Evolutionary conservation across 2,888 invertebrate species (phyloP), one percentile per base, ranked within the genome.

Genomic region (Sericinus montela): DNA sequence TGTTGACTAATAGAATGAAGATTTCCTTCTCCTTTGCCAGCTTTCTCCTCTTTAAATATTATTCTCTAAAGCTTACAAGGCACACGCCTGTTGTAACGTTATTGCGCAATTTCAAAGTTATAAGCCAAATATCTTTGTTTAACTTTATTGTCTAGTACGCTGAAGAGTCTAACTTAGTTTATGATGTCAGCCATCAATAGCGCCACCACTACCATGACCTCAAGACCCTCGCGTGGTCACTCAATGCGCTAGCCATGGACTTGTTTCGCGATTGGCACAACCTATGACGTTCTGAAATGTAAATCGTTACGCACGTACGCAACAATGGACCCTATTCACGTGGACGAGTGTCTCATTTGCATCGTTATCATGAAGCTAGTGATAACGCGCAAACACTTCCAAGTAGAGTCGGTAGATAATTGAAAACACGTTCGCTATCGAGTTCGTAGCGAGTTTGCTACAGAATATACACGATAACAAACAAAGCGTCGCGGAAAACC

Each of bases 211-310:
- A 71, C 77, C 75, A 62, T 77, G 80, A 77, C 75, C 75, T 67
- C 65, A 54, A 67, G 72, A 69, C 72, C 67, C 62, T 61, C 63
- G 61, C 69, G 68, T 70, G 73, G 76, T 67, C 70, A 69, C 62
- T 63, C 65, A 65, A 65, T 70, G 72, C 70, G 62, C 72, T 75
- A 77, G 59, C 81, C 78, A 77, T 80, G 77, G 78, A 80, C 75
- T 76, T 77, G 78, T 77, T 77, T 75, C 65, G 63, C 72, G 71
- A 72, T 67, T 59, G 63, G 60, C 68, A 65, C 66, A 59, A 63
- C 51, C 62, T 48, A 49, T 40, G 48, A 57, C 50, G 50, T 45
- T 45, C 45, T 48, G 50, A 46, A 49, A 37, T 44, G 28, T 49
- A 46, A 40, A 51, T 45, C 44, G 34, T 48, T 25, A 39, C 51